Base-by-base conservation (phyloP, 2,888 invertebrate species). In the Ditula angustiorana region DNA sequence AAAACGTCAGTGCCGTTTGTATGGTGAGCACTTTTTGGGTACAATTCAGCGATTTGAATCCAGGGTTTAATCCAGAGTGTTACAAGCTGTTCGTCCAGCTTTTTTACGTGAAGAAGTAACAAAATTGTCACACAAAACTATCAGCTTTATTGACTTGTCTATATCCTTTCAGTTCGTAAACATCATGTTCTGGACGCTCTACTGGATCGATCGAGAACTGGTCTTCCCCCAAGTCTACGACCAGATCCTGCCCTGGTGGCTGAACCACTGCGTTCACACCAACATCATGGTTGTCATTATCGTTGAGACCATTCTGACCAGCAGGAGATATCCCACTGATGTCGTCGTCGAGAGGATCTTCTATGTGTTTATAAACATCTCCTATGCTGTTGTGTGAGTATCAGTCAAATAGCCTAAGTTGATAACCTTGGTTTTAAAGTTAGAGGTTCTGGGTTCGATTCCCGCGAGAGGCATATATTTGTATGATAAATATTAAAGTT, bases 241-340 rank as follows among this genome's bases (percentile, higher is more conserved):
- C 71, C 74, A 79, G 56, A 83, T 94, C 11, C 86, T 94, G 0
- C 94, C 94, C 0, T 85, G 87, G 81, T 94, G 94, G 93, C 87
- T 94, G 75, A 95, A 94, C 82, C 94, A 94, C 69, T 92, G 93
- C 66, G 88, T 94, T 28, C 95, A 95, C 78, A 93, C 94, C 0
- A 90, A 92, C 73, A 94, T 94, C 52, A 69, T 90, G 0, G 75
- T 93, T 0, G 86, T 94, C 13, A 72, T 94, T 1, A 66, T 90
- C 2, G 68, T 93, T 2, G 94, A 94, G 69, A 86, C 93, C 0
- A 23, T 91, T 0, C 83, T 92, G n/a, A 85, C 85, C 46, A 71
- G 87, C 0, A 75, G 90, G 33, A 74, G 88, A 49, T 58, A 81
- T 0, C 87, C 92, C 0, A 75, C 79, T 0, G 74, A 87, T 46